Evolutionary conservation across 2,113 vertebrate species (phyloP), one percentile per base, ranked within the genome.

Genomic region (Myanophis thanlyinensis): DNA sequence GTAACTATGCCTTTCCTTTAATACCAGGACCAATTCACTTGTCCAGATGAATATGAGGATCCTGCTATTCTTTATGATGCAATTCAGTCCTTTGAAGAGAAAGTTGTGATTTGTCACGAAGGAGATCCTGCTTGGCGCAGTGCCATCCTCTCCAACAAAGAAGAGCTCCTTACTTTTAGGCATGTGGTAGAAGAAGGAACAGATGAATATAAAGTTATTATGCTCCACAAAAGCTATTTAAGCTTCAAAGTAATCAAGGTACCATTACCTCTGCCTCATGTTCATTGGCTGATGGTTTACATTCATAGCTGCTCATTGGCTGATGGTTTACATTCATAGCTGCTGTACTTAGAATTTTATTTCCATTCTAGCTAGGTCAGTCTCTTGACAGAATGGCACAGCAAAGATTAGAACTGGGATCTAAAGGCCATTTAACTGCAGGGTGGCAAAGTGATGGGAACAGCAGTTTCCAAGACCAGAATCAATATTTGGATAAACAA

Each of bases 201-300:
- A 0, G 99, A 99, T 0, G 99, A 99, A 95, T 99, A 99, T 93
- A 99, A 99, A 98, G 98, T 99, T 97, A 99, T 99, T 97, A 99
- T 99, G 99, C 98, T 99, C 35, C 99, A 99, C 97, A 98, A 98
- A 96, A 98, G 98, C 93, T 99, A 99, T 96, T 97, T 99, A 97
- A 99, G 98, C 97, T 99, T 99, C 97, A 99, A 99, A 97, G 99
- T 99, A 95, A 99, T 99, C 96, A 99, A 99, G 99, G 99, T 99
- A 97, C 12, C 0, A n/a, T 3, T 0, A 18, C 73, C 35, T 53
- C 5, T 3, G 0, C 49, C 27, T 30, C 56, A 20, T 62, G 54
- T 85, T 89, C 23, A 53, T 53, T 90, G n/a, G 62, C 44, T 44
- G 20, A 44, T 44, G 18, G 3, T 44, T 44, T 22, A 40, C 18